phyloP scores from a whole-genome alignment of 2,888 invertebrate species.

The Romanomermis culicivorax region DNA sequence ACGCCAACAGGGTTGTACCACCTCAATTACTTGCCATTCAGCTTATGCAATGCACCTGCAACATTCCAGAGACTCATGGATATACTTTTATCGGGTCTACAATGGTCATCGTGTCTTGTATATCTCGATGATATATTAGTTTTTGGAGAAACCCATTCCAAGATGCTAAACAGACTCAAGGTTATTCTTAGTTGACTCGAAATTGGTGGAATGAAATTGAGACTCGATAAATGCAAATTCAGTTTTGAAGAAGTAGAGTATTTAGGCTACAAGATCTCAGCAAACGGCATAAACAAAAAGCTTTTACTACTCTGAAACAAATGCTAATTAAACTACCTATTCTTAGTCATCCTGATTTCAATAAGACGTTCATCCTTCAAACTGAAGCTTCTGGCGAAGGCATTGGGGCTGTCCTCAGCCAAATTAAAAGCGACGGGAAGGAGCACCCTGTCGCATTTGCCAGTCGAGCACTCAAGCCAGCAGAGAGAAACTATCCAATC shows the following conservation, averaged over 20 bases:
- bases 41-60: conserved; percentile 15
- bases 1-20: conserved; percentile 15
- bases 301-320: conserved; percentile 8
- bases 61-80: conserved; percentile 18
- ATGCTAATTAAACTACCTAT: conserved; percentile 11
- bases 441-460: conserved; percentile 15
- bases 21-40: conserved; percentile 19
- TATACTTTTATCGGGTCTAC: conserved; percentile 12
- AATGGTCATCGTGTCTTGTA: conserved; percentile 14
- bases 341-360: conserved; percentile 17
- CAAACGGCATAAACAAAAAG: conserved; percentile 13
- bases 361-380: conserved; percentile 16
- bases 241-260: conserved; percentile 15
- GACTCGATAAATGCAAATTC: conserved; percentile 18
- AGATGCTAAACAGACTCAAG: conserved; percentile 13
- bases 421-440: conserved; percentile 13
- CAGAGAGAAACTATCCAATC: conserved; percentile 29
- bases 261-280: conserved; percentile 25
- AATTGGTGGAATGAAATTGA: conserved; percentile 15
- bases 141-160: conserved; percentile 13
- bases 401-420: conserved; percentile 19
- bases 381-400: conserved; percentile 20
- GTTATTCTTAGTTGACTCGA: conserved; percentile 12
- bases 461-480: conserved; percentile 12
- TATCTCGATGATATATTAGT: conserved; percentile 19